These are phyloP conservation scores for Zeuzera pyrina DNA, from an alignment of 2,888 invertebrate genomes.

Conservation along the genomic window DNA sequence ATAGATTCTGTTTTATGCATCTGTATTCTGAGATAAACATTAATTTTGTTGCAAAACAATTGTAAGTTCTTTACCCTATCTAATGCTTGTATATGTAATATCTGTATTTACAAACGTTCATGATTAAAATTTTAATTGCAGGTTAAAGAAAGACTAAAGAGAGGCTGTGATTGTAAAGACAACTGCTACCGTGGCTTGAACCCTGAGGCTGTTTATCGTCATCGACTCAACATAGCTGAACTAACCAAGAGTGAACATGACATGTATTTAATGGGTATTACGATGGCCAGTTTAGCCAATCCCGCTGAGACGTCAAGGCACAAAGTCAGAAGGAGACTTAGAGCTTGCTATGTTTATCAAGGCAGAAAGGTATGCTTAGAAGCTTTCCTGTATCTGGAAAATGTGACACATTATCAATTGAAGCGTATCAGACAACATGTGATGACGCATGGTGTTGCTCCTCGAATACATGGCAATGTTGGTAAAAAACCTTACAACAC, in stretches of 20 bases:
- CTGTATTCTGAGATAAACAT: too few relatives aligned
- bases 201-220: constrained; percentile 82
- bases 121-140: constrained; percentile 55
- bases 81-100: too few relatives aligned
- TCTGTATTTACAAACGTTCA: too few relatives aligned
- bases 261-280: constrained; percentile 90
- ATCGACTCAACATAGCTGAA: constrained; percentile 84
- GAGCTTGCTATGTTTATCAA: constrained; percentile 85
- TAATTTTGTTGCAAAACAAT: too few relatives aligned
- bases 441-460: constrained; percentile 84
- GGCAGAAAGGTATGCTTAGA: constrained; percentile 84
- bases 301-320: constrained; percentile 81
- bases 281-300: constrained; percentile 85
- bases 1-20: too few relatives aligned
- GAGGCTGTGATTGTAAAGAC: constrained; percentile 85
- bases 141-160: constrained; percentile 78
- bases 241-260: constrained; percentile 86
- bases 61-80: too few relatives aligned
- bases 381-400: constrained; percentile 84
- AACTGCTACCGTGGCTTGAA: constrained; percentile 83
- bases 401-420: constrained; percentile 84
- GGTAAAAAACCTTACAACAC: constrained; percentile 87
- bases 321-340: constrained; percentile 79
- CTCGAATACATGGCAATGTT: constrained; percentile 84
- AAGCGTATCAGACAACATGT: constrained; percentile 85